Conservation (phyloP, 2,888 invertebrate species). For the Hydrotaea cyrtoneurina region DNA sequence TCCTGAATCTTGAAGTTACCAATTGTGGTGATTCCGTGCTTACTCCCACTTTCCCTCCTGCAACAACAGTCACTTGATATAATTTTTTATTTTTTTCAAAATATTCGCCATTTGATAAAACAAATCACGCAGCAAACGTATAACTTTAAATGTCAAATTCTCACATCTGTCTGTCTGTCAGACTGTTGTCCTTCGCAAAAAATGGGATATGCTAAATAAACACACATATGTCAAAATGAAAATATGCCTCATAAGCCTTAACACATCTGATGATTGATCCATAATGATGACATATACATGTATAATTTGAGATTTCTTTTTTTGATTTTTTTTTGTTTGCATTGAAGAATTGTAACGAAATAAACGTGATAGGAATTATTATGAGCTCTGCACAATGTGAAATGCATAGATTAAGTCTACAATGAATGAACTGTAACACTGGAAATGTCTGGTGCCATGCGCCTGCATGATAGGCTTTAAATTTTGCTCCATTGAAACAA, state of each 20-base stretch:
- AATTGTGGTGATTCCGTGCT: too few relatives aligned
- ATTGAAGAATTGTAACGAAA: conserved; percentile 9
- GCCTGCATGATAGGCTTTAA: background rate
- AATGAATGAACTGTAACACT: background rate
- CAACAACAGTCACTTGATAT: background rate
- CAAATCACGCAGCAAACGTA: conserved; percentile 32
- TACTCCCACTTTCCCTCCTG: background rate
- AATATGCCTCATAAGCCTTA: background rate
- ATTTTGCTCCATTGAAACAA: background rate
- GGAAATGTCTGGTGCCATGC: background rate
- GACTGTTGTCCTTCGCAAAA: background rate
- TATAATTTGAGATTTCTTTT: background rate
- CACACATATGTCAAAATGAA: conserved; percentile 7
- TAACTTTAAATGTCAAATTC: background rate
- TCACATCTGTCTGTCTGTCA: background rate
- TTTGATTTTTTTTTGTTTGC: too few relatives aligned
- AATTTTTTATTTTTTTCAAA: background rate
- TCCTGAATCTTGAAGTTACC: too few relatives aligned
- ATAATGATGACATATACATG: conserved; percentile 13
- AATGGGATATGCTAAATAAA: background rate
- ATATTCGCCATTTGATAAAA: conserved; percentile 23
- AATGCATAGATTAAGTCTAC: background rate
- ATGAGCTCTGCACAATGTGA: background rate
- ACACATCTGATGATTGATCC: conserved; percentile 38
- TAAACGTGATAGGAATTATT: conserved; percentile 52